Conservation (phyloP, 2,797 vertebrate genomes). For the Denticeps clupeoides region DNA sequence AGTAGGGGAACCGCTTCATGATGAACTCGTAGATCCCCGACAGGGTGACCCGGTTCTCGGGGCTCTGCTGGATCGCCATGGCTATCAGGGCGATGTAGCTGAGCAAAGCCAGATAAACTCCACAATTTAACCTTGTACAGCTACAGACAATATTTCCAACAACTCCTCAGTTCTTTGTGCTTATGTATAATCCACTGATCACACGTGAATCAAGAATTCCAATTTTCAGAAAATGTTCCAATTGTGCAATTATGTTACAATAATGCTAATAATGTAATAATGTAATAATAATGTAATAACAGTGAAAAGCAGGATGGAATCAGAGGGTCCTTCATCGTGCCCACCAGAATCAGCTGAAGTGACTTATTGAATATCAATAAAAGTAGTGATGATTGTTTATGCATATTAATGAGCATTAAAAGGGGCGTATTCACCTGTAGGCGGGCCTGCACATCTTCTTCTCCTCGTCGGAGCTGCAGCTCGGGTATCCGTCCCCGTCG, state of each 20-base stretch:
- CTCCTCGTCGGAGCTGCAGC: conserved; percentile 77
- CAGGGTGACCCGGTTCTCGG: conserved; percentile 83
- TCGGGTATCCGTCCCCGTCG: conserved; percentile 85
- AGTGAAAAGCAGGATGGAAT: background rate
- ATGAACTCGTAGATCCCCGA: conserved; percentile 99
- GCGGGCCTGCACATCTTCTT: conserved; percentile 87
- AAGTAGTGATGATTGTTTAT: too few relatives aligned
- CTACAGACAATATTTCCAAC: too few relatives aligned
- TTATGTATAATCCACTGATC: too few relatives aligned
- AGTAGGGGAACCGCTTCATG: conserved; percentile 92
- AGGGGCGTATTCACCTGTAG: conserved; percentile 71
- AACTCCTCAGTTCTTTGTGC: too few relatives aligned
- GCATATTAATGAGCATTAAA: background rate
- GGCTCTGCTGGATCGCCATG: conserved; percentile 98
- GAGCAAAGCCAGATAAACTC: conserved; percentile 34
- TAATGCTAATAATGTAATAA: background rate
- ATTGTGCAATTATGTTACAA: too few relatives aligned
- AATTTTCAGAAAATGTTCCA: too few relatives aligned
- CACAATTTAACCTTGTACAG: too few relatives aligned
- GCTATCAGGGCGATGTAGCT: conserved; percentile 97
- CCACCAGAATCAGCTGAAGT: too few relatives aligned
- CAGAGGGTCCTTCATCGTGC: too few relatives aligned
- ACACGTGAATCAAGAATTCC: too few relatives aligned
- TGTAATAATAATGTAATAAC: background rate
- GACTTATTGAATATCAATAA: background rate